phyloP scores from a whole-genome alignment of 2,888 invertebrate genomes.

The Caenorhabditis sinica region DNA sequence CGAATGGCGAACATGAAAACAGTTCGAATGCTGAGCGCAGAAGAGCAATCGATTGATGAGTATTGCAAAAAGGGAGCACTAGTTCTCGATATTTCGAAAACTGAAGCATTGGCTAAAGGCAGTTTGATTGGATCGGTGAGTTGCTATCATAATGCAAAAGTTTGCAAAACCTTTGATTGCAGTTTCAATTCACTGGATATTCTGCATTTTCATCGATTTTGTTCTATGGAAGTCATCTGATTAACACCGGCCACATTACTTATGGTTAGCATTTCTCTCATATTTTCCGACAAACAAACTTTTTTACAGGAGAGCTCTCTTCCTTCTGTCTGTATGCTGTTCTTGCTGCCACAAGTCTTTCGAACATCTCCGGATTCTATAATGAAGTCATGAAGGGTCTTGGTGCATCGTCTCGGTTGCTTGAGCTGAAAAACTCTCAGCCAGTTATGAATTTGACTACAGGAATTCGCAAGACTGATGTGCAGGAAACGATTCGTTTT shows the following conservation, averaged over 20 bases:
- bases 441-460: conserved; percentile 90
- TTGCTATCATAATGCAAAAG: conserved; percentile 18
- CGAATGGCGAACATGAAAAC: conserved; percentile 93
- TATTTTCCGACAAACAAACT: no score
- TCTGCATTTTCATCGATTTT: conserved; percentile 76
- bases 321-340: conserved; percentile 93
- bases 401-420: conserved; percentile 92
- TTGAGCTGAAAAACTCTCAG: conserved; percentile 91
- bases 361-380: conserved; percentile 90
- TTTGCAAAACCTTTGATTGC: conserved; percentile 11
- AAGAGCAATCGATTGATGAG: conserved; percentile 88
- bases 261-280: conserved; percentile 64
- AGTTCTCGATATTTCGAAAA: conserved; percentile 90
- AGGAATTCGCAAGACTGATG: conserved; percentile 55
- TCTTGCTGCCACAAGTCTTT: conserved; percentile 73
- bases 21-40: conserved; percentile 94
- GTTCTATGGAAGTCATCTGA: conserved; percentile 78
- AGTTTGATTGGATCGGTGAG: conserved; percentile 91
- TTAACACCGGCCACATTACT: conserved; percentile 75
- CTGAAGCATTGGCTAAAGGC: conserved; percentile 91
- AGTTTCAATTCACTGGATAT: conserved; percentile 78
- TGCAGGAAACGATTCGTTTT: conserved; percentile 85
- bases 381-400: conserved; percentile 94
- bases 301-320: conserved; percentile 93
- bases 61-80: conserved; percentile 88